Evolutionary conservation across 2,113 vertebrate species (phyloP).

Genomic region (Carollia perspicillata): DNA sequence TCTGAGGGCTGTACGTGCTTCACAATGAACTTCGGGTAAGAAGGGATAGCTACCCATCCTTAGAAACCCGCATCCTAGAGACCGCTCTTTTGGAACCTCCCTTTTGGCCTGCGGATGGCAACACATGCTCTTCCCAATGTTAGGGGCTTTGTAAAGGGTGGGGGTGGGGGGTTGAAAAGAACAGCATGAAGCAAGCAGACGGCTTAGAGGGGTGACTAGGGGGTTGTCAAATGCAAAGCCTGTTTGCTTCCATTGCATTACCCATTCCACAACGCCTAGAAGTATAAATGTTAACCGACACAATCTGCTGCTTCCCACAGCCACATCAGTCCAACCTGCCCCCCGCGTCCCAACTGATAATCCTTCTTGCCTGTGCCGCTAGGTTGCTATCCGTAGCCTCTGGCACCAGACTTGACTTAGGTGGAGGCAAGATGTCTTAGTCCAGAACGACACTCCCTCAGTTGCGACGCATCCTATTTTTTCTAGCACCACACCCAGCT

Average conservation of each 20-base stretch:
- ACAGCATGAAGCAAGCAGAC: neutral
- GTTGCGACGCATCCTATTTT: neutral
- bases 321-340: neutral
- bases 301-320: neutral
- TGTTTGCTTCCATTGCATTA: conserved; percentile 7
- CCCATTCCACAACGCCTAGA: neutral
- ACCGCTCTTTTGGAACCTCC: neutral
- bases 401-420: neutral
- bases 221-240: conserved; percentile 30
- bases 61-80: neutral
- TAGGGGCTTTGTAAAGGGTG: neutral
- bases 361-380: neutral
- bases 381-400: neutral
- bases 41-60: neutral
- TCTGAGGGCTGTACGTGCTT: neutral
- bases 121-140: neutral
- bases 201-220: neutral
- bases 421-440: neutral
- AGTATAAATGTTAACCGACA: neutral
- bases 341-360: neutral
- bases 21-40: conserved; percentile 47
- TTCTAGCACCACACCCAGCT: conserved; percentile 19
- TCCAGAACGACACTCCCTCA: neutral
- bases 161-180: neutral
- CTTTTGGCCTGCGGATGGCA: neutral